A percentile compares a stretch with the other conserved stretches of the same genome.
phyloP scores from a whole-genome alignment of 30 jellyfish, hydroid and myxozoan species.

The Pseudorhiza aurosa region DNA sequence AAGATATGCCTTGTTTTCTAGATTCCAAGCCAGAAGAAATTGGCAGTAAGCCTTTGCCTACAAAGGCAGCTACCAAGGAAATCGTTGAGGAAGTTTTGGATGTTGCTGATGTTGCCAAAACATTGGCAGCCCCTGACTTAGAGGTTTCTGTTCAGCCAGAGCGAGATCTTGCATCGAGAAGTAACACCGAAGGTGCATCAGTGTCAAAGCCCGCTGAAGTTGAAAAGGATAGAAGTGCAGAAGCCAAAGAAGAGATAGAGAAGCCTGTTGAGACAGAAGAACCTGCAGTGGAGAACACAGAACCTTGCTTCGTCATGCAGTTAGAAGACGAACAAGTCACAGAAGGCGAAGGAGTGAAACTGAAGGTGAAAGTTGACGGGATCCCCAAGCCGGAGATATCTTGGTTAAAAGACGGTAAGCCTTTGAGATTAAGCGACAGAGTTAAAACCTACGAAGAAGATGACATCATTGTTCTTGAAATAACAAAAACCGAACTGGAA shows the following conservation, averaged over 20 bases:
- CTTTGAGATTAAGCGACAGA: constrained; percentile 28
- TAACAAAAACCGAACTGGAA: constrained; percentile 60
- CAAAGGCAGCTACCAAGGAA: background rate
- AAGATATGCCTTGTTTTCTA: too few species aligned
- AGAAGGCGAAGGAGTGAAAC: constrained; percentile 58
- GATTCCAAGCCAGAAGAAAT: background rate
- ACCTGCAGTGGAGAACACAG: background rate
- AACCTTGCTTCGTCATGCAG: constrained; percentile 43
- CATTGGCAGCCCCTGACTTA: background rate
- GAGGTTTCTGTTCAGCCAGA: background rate
- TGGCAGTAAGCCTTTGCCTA: background rate
- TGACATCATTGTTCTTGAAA: constrained; percentile 57
- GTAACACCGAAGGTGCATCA: too few species aligned
- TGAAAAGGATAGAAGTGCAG: background rate
- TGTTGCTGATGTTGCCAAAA: background rate
- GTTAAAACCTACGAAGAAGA: constrained; percentile 71
- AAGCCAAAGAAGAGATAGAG: background rate
- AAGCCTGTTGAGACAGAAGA: background rate
- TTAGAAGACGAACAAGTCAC: constrained; percentile 50
- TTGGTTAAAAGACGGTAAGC: constrained; percentile 77
- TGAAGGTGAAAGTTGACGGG: constrained; percentile 64
- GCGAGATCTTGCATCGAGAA: background rate
- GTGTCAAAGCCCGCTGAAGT: too few species aligned
- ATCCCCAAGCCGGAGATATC: constrained; percentile 60
- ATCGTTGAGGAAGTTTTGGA: background rate